Percentiles rank a stretch among this genome's conserved stretches.
These are phyloP conservation scores for Tetraneura akinire DNA, from an alignment of 1,140 invertebrate species.

Conservation along the genomic window DNA sequence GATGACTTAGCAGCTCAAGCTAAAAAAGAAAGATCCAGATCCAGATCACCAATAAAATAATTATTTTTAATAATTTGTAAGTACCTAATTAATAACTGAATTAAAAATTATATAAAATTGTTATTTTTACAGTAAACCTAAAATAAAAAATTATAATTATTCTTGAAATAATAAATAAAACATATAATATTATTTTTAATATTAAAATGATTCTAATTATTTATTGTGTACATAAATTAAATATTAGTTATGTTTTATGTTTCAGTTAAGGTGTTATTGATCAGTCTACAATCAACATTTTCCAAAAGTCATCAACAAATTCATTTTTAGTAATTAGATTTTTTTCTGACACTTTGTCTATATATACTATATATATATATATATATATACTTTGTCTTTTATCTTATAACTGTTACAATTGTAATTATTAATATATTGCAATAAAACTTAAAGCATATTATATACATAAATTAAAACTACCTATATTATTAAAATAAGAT, in stretches of 20 bases:
- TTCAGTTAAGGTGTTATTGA: not conserved
- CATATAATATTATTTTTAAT: no score
- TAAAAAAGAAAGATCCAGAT: slow-evolving; percentile 55
- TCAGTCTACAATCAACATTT: slow-evolving; percentile 27
- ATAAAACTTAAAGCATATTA: not conserved
- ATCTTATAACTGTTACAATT: slow-evolving; percentile 20
- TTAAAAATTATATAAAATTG: no score
- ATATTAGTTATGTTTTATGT: not conserved
- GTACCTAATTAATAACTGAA: not conserved
- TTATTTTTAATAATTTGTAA: slow-evolving; percentile 25
- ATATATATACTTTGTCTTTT: slow-evolving; percentile 1
- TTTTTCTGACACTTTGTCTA: slow-evolving; percentile 2
- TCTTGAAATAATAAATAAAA: no score
- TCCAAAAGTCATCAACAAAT: not conserved
- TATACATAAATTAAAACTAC: not conserved
- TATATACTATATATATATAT: no score
- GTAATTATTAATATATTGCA: slow-evolving; percentile 8
- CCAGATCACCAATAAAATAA: slow-evolving; percentile 52
- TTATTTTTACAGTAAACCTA: no score
- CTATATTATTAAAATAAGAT: slow-evolving; percentile 13
- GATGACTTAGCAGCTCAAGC: slow-evolving; percentile 57
- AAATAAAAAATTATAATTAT: no score
- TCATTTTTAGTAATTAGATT: slow-evolving; percentile 7
- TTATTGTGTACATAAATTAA: not conserved
- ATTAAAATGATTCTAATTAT: no score